phyloP scores from a whole-genome alignment of 2,888 invertebrate species.

The Aporophyla nigra region DNA sequence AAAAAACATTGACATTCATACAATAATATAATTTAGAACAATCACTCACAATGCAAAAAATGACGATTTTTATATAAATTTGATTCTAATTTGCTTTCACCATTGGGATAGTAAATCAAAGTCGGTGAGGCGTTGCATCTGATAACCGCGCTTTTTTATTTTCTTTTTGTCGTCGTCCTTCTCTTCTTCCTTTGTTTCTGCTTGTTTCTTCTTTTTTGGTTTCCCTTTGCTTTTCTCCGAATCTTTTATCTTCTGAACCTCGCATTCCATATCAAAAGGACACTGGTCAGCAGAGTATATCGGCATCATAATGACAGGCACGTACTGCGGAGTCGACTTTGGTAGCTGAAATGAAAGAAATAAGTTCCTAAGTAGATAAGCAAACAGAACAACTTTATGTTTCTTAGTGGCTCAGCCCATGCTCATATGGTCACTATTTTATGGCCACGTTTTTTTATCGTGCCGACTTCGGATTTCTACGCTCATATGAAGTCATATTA shows the following conservation, averaged over 20 bases:
- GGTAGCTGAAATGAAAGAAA: slow-evolving; percentile 66
- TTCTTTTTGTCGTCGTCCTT: slow-evolving; percentile 76
- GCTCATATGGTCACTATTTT: background rate
- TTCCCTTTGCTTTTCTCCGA: slow-evolving; percentile 61
- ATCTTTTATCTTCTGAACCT: slow-evolving; percentile 78
- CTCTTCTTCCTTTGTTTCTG: slow-evolving; percentile 71
- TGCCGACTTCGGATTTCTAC: background rate
- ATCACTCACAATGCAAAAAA: slow-evolving; percentile 9
- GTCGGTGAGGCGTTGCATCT: slow-evolving; percentile 83
- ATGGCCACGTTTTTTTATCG: background rate
- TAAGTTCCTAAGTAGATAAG: no score
- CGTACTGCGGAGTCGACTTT: slow-evolving; percentile 76
- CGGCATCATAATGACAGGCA: slow-evolving; percentile 88
- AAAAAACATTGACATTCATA: background rate
- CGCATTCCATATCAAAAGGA: slow-evolving; percentile 85
- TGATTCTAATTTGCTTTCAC: slow-evolving; percentile 63
- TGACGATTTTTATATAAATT: slow-evolving; percentile 12
- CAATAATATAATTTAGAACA: slow-evolving; percentile 18
- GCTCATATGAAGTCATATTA: background rate
- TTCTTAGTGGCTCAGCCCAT: background rate
- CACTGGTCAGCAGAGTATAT: slow-evolving; percentile 83
- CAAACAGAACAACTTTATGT: no score
- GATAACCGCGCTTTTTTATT: slow-evolving; percentile 80
- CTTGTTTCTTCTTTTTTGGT: slow-evolving; percentile 68
- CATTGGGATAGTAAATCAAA: slow-evolving; percentile 87